Evolutionary conservation across 2,797 vertebrate genomes (phyloP).

Genomic region (Australoheros facetus): DNA sequence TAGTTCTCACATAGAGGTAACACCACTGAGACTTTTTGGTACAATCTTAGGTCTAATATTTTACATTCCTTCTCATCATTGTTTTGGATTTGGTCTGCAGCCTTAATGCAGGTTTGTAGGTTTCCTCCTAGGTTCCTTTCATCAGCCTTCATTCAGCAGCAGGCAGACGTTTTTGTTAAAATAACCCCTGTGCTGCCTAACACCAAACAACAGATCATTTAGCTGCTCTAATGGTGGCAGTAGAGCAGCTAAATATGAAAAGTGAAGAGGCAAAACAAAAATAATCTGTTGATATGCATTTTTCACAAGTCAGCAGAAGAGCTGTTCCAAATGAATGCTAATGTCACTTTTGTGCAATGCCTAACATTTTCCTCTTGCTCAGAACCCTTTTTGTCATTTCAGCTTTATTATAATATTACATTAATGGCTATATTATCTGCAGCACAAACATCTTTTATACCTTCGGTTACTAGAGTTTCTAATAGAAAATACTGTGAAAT

Average conservation of each 20-base stretch:
- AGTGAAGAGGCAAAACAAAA: neutral
- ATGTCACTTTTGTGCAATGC: neutral
- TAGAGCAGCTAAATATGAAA: neutral
- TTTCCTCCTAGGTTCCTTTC: neutral
- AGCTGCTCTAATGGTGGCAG: neutral
- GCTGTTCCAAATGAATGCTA: neutral
- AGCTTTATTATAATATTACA: neutral
- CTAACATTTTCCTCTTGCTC: neutral
- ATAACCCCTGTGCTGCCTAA: neutral
- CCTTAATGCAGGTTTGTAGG: neutral
- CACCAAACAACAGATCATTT: fast-evolving
- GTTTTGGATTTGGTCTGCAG: fast-evolving
- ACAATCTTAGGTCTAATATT: neutral
- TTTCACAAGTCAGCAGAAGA: neutral
- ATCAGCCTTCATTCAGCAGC: neutral
- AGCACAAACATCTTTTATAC: neutral
- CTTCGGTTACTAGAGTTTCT: neutral
- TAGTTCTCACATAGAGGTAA: neutral
- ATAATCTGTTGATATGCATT: neutral
- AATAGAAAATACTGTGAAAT: neutral
- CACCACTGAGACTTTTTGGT: neutral
- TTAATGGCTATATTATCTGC: neutral
- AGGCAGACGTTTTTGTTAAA: neutral
- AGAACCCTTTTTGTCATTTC: neutral
- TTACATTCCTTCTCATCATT: neutral